Base-by-base conservation (phyloP, 2,797 vertebrate genomes). In the Coranthus polyacanthus region DNA sequence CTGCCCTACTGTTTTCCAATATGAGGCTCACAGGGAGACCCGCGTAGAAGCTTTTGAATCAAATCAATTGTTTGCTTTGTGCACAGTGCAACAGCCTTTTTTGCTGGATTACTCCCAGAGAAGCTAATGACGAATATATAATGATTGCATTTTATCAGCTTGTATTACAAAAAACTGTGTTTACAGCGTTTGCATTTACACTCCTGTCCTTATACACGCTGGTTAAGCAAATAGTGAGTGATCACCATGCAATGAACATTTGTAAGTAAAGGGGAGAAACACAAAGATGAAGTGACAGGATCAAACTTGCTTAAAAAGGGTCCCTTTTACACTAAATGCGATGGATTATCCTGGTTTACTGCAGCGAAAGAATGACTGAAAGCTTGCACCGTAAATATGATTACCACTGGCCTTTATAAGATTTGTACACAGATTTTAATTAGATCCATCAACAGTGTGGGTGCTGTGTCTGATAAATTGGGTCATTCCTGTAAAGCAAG, bases 381-480 rank as follows among this genome's bases (percentile, higher is more conserved):
- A 78, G 51, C 77, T 74, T 46, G 38, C 46, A 70, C 71, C 3
- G 39, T 85, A 88, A 91, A 88, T 77, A 82, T 79, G 85, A 90
- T 90, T 89, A 88, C 46, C 16, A 61, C 72, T 80, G 67, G 78
- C 75, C 79, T 87, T 88, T 85, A 77, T 72, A 16, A 72, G 72
- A 88, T 87, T 87, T 86, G 75, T 88, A 80, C 62, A 78, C 74
- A 84, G 79, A 88, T 85, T 90, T 83, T 89, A 88, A 91, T 89
- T 88, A 84, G 78, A 88, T 81, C 81, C 83, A 86, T 88, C 84
- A 86, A 85, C 79, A 81, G 73, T 67, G 74, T 17, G 51, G 70
- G 74, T 44, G 57, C 78, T 72, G 76, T 61, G 72, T 82, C 71
- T 81, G 72, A 84, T 88, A 87, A 90, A 91, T 78, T 89, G 85